Percentiles rank a stretch among this genome's conserved stretches.
phyloP scores from a whole-genome alignment of 2,113 vertebrate species.

The Microtus oregoni region DNA sequence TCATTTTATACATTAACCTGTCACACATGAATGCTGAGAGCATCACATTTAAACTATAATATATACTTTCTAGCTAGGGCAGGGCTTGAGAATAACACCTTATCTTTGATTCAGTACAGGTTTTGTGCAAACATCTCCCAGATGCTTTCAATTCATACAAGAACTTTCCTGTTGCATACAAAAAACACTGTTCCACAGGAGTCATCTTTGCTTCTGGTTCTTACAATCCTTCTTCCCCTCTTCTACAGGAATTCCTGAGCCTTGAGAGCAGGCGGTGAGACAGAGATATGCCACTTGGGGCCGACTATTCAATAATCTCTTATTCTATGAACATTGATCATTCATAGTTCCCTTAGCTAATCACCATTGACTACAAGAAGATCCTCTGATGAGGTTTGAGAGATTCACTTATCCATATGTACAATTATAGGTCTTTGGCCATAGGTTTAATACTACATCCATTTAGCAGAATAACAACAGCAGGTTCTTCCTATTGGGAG shows the following conservation, averaged over 20 bases:
- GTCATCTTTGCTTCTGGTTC: background rate
- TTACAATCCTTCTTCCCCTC: background rate
- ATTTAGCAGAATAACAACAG: background rate
- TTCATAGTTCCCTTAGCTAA: background rate
- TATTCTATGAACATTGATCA: background rate
- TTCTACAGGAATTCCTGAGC: background rate
- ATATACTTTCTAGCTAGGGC: background rate
- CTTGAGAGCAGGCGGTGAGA: background rate
- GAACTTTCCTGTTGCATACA: background rate
- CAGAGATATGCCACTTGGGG: background rate
- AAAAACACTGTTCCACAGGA: background rate
- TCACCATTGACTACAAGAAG: background rate
- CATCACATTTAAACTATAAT: background rate
- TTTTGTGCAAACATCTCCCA: background rate
- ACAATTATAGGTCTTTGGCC: background rate
- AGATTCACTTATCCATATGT: background rate
- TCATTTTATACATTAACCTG: background rate
- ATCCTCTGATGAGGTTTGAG: background rate
- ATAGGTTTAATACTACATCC: background rate
- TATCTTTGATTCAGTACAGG: background rate
- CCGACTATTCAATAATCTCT: background rate
- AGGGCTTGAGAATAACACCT: background rate
- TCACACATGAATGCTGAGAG: background rate
- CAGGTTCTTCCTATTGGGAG: background rate
- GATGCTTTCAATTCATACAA: background rate